A percentile compares a stretch with the other conserved stretches of the same genome.
These are phyloP conservation scores for Lumbricus terrestris DNA, from an alignment of 2,888 invertebrate species.

Conservation along the genomic window DNA sequence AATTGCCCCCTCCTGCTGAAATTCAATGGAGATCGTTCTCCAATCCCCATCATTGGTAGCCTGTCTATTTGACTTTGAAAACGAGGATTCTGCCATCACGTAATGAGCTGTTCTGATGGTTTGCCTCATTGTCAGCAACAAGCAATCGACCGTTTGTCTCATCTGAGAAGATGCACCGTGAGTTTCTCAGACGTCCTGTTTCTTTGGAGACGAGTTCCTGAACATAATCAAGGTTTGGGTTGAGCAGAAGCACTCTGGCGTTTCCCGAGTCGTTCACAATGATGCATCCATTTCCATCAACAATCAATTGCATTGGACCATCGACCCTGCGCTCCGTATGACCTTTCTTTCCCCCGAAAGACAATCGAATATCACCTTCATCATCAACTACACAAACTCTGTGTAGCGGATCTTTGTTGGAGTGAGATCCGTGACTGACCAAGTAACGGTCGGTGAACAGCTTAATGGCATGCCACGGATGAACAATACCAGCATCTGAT, in stretches of 20 bases:
- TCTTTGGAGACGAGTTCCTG: not conserved
- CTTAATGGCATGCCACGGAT: not conserved
- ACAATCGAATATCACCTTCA: not conserved
- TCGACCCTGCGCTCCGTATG: not conserved
- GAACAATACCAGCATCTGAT: not conserved
- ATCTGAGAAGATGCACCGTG: not conserved
- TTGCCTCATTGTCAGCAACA: not conserved
- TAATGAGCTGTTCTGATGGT: not conserved
- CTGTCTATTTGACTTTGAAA: not conserved
- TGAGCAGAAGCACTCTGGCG: not conserved
- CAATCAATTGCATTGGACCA: not conserved
- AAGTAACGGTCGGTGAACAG: not conserved
- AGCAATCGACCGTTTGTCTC: not conserved
- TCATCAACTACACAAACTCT: not conserved
- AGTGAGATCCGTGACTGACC: not conserved
- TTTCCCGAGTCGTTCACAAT: not conserved
- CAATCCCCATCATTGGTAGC: no score
- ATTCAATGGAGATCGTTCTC: no score
- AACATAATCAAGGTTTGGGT: not conserved
- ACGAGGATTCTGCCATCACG: not conserved
- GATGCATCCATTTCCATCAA: not conserved
- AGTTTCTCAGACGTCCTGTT: not conserved
- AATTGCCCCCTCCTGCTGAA: no score
- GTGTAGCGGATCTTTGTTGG: not conserved
- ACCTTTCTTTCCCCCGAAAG: not conserved